Conservation (phyloP, 1,140 invertebrate genomes). For the Gyrodactylus salaris region DNA sequence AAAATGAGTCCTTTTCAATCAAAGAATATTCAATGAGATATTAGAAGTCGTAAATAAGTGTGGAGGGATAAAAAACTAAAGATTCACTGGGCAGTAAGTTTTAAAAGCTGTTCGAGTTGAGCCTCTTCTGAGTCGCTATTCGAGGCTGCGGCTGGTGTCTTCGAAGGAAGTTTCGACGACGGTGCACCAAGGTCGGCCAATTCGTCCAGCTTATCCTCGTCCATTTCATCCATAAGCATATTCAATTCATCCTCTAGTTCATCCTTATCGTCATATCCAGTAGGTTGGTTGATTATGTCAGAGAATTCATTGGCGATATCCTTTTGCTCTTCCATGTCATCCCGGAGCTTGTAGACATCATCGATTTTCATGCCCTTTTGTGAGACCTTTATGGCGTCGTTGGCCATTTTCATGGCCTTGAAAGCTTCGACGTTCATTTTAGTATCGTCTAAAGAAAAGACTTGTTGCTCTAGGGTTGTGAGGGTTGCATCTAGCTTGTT, state of each 20-base stretch:
- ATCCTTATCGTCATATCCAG: neutral
- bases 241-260: neutral
- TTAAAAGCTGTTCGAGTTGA: neutral
- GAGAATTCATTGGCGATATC: neutral
- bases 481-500: neutral
- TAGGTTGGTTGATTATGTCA: neutral
- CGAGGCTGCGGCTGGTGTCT: neutral
- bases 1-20: neutral
- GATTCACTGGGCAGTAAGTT: no score
- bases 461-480: neutral
- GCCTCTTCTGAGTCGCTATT: neutral
- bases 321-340: neutral
- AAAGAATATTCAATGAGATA: neutral
- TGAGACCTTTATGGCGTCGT: neutral
- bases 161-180: neutral
- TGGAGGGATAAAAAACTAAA: neutral
- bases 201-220: neutral
- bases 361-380: neutral
- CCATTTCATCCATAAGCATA: neutral
- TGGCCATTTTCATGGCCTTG: neutral
- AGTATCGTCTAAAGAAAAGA: neutral
- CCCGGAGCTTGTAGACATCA: neutral
- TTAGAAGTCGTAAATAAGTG: neutral
- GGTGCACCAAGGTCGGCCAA: neutral
- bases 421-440: neutral